Conservation (phyloP, 2,797 vertebrate species). For the Bucorvus abyssinicus region DNA sequence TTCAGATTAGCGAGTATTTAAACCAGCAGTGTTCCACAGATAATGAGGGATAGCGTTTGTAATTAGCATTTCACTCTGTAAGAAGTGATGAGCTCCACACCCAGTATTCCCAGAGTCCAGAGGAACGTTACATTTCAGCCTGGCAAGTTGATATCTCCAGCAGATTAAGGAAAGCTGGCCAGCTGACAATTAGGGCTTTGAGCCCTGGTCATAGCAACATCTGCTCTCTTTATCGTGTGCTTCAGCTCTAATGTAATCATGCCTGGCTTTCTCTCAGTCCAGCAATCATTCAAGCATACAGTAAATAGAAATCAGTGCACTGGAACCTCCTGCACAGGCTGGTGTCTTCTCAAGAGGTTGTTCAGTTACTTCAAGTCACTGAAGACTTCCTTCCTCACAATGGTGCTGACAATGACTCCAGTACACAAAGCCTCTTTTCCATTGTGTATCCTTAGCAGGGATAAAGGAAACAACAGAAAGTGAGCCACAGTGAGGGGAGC, state of each 20-base stretch:
- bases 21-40: rapidly evolving
- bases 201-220: conserved; percentile 20
- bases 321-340: not conserved
- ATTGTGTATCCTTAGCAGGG: not conserved
- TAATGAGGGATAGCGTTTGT: not conserved
- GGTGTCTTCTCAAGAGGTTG: not conserved
- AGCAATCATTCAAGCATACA: not conserved
- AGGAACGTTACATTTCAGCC: not conserved
- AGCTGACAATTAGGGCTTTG: not conserved
- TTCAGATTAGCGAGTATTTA: not conserved
- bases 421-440: not conserved
- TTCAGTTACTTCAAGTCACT: not conserved
- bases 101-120: not conserved
- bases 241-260: not conserved
- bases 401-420: no score
- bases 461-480: not conserved
- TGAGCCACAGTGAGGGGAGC: not conserved
- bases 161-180: conserved; percentile 21
- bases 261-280: not conserved
- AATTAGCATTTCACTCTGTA: not conserved
- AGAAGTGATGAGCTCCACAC: not conserved
- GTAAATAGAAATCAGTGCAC: not conserved
- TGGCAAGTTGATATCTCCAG: not conserved
- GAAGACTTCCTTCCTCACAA: not conserved
- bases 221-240: not conserved